Evolutionary conservation across 2,113 vertebrate species (phyloP), one percentile per base, ranked within the genome.

Genomic region (Pseudopipra pipra): DNA sequence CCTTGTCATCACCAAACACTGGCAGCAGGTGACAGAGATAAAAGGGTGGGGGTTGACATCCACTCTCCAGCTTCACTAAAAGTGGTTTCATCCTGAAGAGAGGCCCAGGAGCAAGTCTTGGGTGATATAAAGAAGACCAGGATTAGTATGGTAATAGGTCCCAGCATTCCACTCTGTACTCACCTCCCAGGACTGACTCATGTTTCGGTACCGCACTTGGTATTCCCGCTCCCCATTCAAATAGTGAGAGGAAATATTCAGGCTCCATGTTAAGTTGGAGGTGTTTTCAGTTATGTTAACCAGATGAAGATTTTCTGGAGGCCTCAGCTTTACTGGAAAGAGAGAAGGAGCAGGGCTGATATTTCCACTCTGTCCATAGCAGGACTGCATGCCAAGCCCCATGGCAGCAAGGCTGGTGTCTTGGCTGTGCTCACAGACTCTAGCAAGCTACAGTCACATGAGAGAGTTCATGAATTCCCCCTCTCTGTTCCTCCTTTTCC

Each of bases 241-340:
- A 88, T 98, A 98, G 59, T 98, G 97, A 58, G 98, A 98, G 66
- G 92, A 59, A 63, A 88, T 59, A n/a, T 89, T 85, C 39, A 97
- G 35, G 21, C n/a, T 84, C 98, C 98, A 98, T 0, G 97, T 97
- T 59, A 98, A 52, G 51, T 98, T 98, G 82, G 95, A 98, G 5
- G 23, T 87, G 35, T 63, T 88, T 28, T 93, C 67, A 27, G 63
- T 95, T 33, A 84, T 22, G 2, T 76, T 74, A 73, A 71, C 7
- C 14, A 98, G 43, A 11, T 55, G 95, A 46, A 98, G 96, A 47
- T 96, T 84, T 62, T 31, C 54, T 2, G 97, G 98, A 33, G 98
- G 91, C 51, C 94, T 59, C 75, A 98, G 95, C 73, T 96, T 98
- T 77, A 98, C 98, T 98, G 94, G 30, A 93, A 90, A 71, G 22